Evolutionary conservation across 2,888 invertebrate species (phyloP), one percentile per base, ranked within the genome.

Genomic region (Bombylius discolor): DNA sequence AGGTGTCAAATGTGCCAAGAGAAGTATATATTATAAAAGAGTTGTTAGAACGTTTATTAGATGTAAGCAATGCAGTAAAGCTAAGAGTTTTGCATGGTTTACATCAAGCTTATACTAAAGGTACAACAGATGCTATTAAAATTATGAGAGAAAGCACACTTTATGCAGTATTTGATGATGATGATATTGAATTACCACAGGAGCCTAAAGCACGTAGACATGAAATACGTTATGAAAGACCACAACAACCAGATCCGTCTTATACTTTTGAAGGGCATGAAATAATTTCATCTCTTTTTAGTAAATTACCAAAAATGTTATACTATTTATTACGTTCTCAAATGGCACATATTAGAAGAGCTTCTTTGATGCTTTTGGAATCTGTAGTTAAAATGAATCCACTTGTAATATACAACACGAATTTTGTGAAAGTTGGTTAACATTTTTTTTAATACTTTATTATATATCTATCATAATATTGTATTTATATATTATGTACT

Each of bases 1-100:
- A 72, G 61, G 66, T 73, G 1, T 70, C 69, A 3, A 67, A 67
- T 8, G 69, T 66, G 42, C 72, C 73, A 5, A 65, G 73, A 0
- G 73, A 73, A 62, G 68, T 72, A 31, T 57, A 62, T 9, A 63
- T 72, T 0, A 65, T 73, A 4, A 65, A 63, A 49, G 70, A 69
- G 49, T 62, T 71, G 0, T 66, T 73, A 9, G 63, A 66, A 0
- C 67, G 67, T 45, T 59, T 73, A 1, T 62, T 67, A 11, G 73
- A 73, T 53, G 58, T 61, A 8, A 71, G 69, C 23, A 70, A 70
- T 39, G 64, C 60, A 3, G 67, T 73, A 1, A 71, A 72, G 51
- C 60, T 68, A 8, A 73, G 70, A 58, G 68, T 72, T 0, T 60
- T 69, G 3, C 70, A 71, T 55, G 70, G 69, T 11, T 60, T 73